Conservation (phyloP, 2,797 vertebrate genomes). For the Brachyalestes nurse region DNA sequence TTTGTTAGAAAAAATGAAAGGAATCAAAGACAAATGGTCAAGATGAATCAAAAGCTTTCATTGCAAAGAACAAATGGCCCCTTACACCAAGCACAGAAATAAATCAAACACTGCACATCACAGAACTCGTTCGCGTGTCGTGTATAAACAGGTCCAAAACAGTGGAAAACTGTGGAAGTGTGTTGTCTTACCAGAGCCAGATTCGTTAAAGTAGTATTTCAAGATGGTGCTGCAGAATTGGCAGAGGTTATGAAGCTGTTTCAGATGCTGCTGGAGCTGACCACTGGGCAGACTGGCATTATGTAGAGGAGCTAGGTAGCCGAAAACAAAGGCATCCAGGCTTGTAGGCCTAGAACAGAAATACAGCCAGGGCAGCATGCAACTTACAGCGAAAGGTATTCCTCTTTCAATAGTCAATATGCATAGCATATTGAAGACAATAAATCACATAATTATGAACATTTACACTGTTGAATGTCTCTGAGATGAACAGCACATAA, state of each 20-base stretch:
- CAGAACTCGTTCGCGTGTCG: not conserved
- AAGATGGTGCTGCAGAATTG: constrained; percentile 92
- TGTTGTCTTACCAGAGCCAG: constrained; percentile 77
- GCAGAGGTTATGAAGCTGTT: constrained; percentile 92
- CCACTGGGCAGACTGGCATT: constrained; percentile 89
- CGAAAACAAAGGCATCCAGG: constrained; percentile 96
- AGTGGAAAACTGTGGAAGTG: not conserved
- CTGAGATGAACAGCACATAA: no score
- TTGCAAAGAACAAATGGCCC: not conserved
- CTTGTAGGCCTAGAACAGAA: constrained; percentile 85
- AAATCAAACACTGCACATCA: no score
- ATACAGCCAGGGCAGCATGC: not conserved
- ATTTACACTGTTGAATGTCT: no score
- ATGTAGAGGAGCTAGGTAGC: constrained; percentile 90
- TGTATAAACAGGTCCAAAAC: not conserved
- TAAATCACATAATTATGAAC: no score
- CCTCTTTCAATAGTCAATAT: not conserved
- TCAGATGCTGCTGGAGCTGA: constrained; percentile 91
- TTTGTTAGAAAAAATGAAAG: not conserved
- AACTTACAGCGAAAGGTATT: not conserved
- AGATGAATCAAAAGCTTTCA: not conserved
- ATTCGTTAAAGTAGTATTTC: constrained; percentile 82
- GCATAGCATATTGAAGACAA: not conserved
- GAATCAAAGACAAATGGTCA: constrained; percentile 10
- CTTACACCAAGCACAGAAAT: not conserved